Evolutionary conservation across 2,888 invertebrate species (phyloP).

Genomic region (Melipona beecheii): DNA sequence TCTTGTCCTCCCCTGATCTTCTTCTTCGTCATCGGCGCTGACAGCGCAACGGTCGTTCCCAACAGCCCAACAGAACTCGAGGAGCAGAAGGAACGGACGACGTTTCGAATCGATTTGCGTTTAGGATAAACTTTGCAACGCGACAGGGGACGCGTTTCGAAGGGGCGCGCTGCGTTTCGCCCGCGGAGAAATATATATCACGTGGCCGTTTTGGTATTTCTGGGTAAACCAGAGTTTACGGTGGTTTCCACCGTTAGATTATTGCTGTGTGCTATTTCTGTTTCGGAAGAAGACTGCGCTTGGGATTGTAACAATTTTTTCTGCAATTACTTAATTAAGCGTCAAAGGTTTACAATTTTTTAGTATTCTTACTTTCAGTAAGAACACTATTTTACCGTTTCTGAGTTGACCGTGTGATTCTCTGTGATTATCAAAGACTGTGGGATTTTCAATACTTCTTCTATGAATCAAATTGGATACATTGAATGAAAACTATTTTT

Average conservation of each 20-base stretch:
- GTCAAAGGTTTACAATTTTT: no score
- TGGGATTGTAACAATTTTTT: no score
- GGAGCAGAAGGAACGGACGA: not conserved
- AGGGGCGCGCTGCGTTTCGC: not conserved
- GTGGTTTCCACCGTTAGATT: not conserved
- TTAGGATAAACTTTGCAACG: constrained; percentile 7
- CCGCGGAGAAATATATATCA: not conserved
- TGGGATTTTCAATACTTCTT: no score
- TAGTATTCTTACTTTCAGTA: no score
- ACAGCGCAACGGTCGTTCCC: constrained; percentile 66
- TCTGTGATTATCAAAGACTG: not conserved
- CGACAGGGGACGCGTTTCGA: not conserved
- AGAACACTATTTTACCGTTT: no score
- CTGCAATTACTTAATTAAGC: no score
- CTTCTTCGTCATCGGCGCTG: constrained; percentile 58
- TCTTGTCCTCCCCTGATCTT: constrained; percentile 66
- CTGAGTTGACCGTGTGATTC: not conserved
- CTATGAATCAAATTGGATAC: no score
- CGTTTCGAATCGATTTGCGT: constrained; percentile 51
- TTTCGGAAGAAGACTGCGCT: not conserved
- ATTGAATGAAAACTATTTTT: no score
- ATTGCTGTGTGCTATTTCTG: not conserved
- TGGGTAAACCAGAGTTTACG: not conserved
- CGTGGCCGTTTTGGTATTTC: not conserved
- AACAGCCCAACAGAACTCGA: constrained; percentile 15